phyloP scores from a whole-genome alignment of 2,888 invertebrate genomes.

The Hypercompe scribonia region DNA sequence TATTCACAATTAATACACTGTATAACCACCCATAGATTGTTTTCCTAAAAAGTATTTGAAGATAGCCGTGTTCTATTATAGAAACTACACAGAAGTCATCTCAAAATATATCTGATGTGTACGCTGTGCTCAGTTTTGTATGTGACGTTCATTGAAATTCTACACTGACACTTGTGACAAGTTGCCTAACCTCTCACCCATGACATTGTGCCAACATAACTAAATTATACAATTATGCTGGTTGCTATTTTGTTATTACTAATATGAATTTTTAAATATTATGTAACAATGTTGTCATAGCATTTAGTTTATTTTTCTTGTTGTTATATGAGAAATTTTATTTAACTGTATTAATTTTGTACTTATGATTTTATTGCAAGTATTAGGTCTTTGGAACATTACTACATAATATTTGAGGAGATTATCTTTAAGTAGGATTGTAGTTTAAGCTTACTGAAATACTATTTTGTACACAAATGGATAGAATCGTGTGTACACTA shows the following conservation, averaged over 20 bases:
- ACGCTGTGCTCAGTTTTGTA: neutral
- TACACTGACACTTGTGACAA: neutral
- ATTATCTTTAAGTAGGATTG: slow-evolving; percentile 58
- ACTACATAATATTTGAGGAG: slow-evolving; percentile 46
- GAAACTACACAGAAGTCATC: neutral
- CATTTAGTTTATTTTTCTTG: slow-evolving; percentile 1
- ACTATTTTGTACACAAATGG: slow-evolving; percentile 57
- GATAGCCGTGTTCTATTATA: neutral
- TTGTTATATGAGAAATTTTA: slow-evolving; percentile 7
- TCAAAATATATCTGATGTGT: neutral
- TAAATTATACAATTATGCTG: slow-evolving; percentile 57
- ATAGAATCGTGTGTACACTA: slow-evolving; percentile 37
- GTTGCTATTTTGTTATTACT: slow-evolving; percentile 63
- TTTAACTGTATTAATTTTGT: slow-evolving; percentile 28
- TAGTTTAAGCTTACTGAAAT: slow-evolving; percentile 57
- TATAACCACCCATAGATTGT: no score
- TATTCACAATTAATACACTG: neutral
- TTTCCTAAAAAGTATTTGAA: no score
- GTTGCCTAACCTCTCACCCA: slow-evolving; percentile 18
- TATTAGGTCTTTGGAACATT: slow-evolving; percentile 41
- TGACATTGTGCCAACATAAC: slow-evolving; percentile 56
- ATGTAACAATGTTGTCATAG: slow-evolving; percentile 38
- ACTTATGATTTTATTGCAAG: slow-evolving; percentile 32
- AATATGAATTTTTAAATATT: slow-evolving; percentile 30
- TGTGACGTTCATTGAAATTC: neutral